These are phyloP conservation scores for Drosophila basisetae DNA, from an alignment of 2,888 invertebrate genomes.

Conservation along the genomic window DNA sequence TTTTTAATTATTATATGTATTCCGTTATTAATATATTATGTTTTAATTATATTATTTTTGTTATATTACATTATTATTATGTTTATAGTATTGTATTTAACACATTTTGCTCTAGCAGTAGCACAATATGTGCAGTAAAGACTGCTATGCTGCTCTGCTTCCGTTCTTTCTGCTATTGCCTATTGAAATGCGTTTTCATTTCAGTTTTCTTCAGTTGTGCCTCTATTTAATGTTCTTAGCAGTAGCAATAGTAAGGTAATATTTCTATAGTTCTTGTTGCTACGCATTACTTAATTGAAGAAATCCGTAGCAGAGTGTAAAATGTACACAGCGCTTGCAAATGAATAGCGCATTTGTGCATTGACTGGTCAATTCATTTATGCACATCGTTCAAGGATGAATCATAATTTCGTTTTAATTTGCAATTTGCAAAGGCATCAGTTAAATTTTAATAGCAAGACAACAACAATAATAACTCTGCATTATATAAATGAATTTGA, in stretches of 20 bases:
- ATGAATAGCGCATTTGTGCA: conserved; percentile 7
- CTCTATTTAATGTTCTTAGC: too few relatives aligned
- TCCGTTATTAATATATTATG: background rate
- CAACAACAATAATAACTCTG: conserved; percentile 14
- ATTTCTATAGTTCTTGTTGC: background rate
- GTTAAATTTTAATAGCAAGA: conserved; percentile 24
- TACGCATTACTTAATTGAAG: background rate
- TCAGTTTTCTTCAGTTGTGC: background rate
- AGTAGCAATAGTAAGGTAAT: background rate
- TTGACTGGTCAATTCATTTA: conserved; percentile 12
- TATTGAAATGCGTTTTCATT: too few relatives aligned
- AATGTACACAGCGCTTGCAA: background rate
- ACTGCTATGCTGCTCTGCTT: too few relatives aligned
- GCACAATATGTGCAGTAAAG: background rate
- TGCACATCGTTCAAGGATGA: conserved; percentile 29
- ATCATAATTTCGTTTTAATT: conserved; percentile 24
- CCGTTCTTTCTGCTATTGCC: background rate
- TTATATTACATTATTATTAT: background rate
- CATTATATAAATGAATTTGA: conserved; percentile 43
- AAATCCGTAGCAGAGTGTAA: background rate
- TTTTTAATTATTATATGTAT: background rate
- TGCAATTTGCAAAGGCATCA: conserved; percentile 3
- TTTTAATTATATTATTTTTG: background rate
- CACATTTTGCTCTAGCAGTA: background rate
- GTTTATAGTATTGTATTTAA: background rate